These are phyloP conservation scores for Arctocebus calabarensis DNA, from an alignment of 2,797 vertebrate species.

Conservation along the genomic window DNA sequence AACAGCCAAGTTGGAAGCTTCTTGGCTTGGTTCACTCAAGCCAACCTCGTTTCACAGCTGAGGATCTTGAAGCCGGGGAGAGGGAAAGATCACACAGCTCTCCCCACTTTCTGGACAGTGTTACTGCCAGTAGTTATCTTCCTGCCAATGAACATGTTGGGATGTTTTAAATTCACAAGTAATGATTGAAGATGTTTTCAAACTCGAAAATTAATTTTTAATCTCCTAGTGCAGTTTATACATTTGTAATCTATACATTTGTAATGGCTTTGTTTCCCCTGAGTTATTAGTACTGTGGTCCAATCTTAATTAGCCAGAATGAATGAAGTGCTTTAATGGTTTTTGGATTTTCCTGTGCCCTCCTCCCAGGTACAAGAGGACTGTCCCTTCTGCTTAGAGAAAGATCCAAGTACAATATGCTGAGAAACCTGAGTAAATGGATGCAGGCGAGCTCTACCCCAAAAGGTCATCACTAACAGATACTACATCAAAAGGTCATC, in stretches of 20 bases:
- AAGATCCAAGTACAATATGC: background rate
- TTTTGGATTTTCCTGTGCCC: background rate
- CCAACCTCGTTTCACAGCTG: background rate
- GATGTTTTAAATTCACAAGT: background rate
- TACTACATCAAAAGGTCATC: background rate
- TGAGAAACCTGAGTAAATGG: background rate
- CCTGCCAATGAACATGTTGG: background rate
- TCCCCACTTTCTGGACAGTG: background rate
- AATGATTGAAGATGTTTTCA: background rate
- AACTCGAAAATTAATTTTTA: constrained; percentile 8
- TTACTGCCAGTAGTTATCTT: background rate
- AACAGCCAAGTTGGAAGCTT: background rate
- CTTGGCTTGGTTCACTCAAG: background rate
- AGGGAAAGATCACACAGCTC: accelerated
- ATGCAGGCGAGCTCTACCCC: background rate
- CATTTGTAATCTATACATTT: background rate
- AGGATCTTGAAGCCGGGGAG: background rate
- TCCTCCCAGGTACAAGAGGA: background rate
- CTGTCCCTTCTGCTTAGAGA: background rate
- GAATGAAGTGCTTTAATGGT: background rate
- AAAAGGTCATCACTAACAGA: background rate
- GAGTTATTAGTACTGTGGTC: background rate
- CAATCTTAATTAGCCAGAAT: background rate
- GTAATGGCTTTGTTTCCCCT: background rate
- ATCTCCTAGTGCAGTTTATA: background rate